Percentiles rank a stretch among this genome's conserved stretches.
phyloP scores from a whole-genome alignment of 2,888 invertebrate genomes.

The Ischnura elegans region DNA sequence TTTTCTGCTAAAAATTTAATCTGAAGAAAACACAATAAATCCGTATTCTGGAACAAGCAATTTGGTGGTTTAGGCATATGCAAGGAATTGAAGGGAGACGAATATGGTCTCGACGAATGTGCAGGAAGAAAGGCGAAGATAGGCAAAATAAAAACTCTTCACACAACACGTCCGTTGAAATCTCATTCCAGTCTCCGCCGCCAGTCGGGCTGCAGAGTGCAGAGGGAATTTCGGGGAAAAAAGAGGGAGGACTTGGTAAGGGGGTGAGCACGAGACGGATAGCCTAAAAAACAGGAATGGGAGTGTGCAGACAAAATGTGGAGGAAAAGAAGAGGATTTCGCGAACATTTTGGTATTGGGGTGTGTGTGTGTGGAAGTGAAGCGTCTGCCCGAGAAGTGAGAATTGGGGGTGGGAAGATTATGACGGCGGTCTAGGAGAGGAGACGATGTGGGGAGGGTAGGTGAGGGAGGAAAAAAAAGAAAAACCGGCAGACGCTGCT shows the following conservation, averaged over 20 bases:
- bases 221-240: background rate
- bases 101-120: no score
- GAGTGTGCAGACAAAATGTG: background rate
- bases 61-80: no score
- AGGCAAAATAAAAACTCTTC: slow-evolving; percentile 25
- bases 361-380: background rate
- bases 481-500: background rate
- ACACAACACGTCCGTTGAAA: slow-evolving; percentile 29
- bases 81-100: no score
- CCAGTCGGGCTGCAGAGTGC: background rate
- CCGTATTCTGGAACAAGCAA: no score
- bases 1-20: no score
- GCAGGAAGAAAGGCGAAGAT: background rate
- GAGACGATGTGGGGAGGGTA: background rate
- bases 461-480: no score
- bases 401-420: background rate
- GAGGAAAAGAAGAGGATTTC: background rate
- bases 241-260: background rate
- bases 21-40: no score
- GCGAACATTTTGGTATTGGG: background rate
- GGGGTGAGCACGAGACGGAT: background rate
- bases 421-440: background rate
- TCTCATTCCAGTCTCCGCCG: slow-evolving; percentile 37
- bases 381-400: background rate
- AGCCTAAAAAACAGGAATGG: background rate